phyloP scores from a whole-genome alignment of 2,888 invertebrate genomes.

The Drosophila siamana region DNA sequence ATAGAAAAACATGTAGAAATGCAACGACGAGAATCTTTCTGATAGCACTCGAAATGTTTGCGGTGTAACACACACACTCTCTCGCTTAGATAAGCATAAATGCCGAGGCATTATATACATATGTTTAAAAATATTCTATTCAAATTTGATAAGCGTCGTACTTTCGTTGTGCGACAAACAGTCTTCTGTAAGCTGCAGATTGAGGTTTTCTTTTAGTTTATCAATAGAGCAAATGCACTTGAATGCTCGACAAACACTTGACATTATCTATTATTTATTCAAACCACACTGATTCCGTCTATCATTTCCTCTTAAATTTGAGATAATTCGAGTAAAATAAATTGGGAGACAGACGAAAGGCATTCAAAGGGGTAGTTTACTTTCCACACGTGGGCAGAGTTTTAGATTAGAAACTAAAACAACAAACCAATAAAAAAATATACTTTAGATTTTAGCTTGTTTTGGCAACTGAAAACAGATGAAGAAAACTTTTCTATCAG shows the following conservation, averaged over 20 bases:
- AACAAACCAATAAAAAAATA: no score
- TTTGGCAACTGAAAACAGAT: background rate
- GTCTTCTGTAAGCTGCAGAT: background rate
- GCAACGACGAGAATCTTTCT: conserved; percentile 13
- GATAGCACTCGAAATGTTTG: conserved; percentile 47
- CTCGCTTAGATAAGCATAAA: conserved; percentile 9
- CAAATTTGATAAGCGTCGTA: background rate
- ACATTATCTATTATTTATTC: conserved; percentile 24
- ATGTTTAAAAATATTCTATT: background rate
- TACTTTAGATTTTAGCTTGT: no score
- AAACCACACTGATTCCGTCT: conserved; percentile 9
- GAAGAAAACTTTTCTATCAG: conserved; percentile 17
- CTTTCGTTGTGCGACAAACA: background rate
- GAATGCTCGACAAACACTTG: conserved; percentile 14
- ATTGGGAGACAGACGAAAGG: background rate
- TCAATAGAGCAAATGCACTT: conserved; percentile 17
- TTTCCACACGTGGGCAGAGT: no score
- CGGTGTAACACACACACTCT: conserved; percentile 26
- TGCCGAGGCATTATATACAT: background rate
- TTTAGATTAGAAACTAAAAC: no score
- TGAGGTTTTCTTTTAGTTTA: conserved; percentile 4
- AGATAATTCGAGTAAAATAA: background rate
- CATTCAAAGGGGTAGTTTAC: no score
- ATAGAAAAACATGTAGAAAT: conserved; percentile 14
- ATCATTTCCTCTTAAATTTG: background rate